Evolutionary conservation across 2,113 vertebrate genomes (phyloP).

Genomic region (Hystrix cristata): DNA sequence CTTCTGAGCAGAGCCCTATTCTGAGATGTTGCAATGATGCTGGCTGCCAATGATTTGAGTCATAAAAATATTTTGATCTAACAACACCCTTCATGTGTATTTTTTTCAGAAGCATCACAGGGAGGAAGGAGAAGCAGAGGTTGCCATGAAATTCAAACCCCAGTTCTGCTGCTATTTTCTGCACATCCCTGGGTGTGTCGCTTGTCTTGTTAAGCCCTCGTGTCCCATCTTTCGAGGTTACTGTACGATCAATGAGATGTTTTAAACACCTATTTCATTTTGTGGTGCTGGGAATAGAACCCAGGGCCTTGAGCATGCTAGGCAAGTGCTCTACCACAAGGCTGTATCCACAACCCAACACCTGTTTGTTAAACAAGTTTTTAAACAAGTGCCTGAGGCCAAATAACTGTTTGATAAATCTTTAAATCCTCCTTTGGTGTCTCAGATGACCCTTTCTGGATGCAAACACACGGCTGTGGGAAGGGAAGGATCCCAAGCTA

Average conservation of each 20-base stretch:
- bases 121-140: neutral
- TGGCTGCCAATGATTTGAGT: neutral
- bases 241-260: neutral
- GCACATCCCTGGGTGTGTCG: neutral
- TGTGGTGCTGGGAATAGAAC: neutral
- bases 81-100: neutral
- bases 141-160: neutral
- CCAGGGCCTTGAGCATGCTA: neutral
- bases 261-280: neutral
- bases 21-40: neutral
- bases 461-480: neutral
- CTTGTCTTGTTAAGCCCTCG: neutral
- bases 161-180: neutral
- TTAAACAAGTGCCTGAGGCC: neutral
- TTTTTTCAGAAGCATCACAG: neutral
- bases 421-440: neutral
- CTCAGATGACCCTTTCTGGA: neutral
- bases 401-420: neutral
- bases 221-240: neutral
- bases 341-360: neutral
- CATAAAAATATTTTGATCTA: neutral
- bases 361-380: neutral
- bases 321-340: neutral
- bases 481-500: neutral
- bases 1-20: neutral